Conservation (phyloP, 2,797 vertebrate genomes). For the Catharus ustulatus region DNA sequence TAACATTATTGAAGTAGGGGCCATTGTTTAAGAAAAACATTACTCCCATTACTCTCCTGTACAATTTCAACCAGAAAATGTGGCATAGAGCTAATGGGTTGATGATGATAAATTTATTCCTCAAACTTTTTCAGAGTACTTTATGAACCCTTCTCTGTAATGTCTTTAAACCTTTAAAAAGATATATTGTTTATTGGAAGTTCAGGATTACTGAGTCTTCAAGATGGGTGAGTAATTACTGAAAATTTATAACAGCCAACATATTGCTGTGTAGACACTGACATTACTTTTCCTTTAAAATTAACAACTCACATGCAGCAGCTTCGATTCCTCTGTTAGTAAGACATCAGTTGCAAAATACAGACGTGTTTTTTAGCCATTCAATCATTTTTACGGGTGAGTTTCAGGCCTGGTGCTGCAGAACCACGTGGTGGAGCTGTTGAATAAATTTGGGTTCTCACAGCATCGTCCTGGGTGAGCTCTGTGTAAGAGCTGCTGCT, state of each 20-base stretch:
- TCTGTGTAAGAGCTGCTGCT: conserved; percentile 2
- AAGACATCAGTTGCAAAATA: conserved; percentile 9
- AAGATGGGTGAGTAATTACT: not conserved
- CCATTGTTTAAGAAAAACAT: not conserved
- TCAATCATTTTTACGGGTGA: not conserved
- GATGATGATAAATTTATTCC: not conserved
- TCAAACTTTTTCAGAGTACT: not conserved
- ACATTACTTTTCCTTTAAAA: not conserved
- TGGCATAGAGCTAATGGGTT: not conserved
- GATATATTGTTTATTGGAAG: not conserved
- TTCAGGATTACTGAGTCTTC: not conserved
- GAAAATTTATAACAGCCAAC: not conserved
- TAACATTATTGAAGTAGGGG: not conserved
- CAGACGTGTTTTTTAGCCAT: not conserved
- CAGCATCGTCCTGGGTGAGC: not conserved
- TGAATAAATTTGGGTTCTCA: conserved; percentile 66
- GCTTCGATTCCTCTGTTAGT: conserved; percentile 4
- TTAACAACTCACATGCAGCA: not conserved
- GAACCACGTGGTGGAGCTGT: conserved; percentile 79
- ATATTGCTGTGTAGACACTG: not conserved
- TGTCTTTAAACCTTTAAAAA: not conserved
- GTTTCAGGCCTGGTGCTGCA: not conserved
- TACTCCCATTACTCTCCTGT: not conserved
- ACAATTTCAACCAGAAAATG: not conserved
- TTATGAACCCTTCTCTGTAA: not conserved